Evolutionary conservation across 2,888 invertebrate species (phyloP).

Genomic region (Pterostichus niger): DNA sequence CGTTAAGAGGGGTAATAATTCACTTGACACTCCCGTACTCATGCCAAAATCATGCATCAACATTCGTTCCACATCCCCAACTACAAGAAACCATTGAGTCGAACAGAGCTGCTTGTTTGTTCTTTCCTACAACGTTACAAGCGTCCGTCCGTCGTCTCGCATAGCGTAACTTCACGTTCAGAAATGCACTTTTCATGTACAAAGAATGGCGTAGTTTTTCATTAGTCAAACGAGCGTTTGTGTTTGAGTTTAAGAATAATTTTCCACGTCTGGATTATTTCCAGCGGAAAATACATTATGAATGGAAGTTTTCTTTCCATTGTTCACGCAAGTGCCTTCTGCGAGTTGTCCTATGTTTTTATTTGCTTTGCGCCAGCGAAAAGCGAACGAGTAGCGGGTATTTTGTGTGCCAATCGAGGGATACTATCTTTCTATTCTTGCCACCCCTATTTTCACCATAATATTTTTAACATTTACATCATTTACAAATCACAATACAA

Average conservation of each 20-base stretch:
- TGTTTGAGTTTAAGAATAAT: conserved; percentile 64
- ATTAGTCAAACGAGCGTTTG: conserved; percentile 64
- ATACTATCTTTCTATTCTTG: not conserved
- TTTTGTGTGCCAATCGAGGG: not conserved
- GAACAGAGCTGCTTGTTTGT: not conserved
- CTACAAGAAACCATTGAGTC: not conserved
- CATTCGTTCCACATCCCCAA: not conserved
- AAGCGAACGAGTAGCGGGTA: not conserved
- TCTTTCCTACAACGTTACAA: not conserved
- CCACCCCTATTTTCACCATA: not conserved
- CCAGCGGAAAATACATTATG: conserved; percentile 63
- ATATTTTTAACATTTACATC: not conserved
- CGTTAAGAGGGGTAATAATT: conserved; percentile 37
- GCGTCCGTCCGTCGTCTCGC: too few species aligned
- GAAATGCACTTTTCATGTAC: conserved; percentile 65
- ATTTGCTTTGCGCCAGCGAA: conserved; percentile 23
- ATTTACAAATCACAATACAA: too few species aligned
- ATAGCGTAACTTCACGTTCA: not conserved
- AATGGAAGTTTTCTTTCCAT: conserved; percentile 61
- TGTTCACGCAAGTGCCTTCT: conserved; percentile 59
- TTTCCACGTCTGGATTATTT: conserved; percentile 60
- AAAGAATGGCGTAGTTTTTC: conserved; percentile 56
- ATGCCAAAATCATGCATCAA: conserved; percentile 36
- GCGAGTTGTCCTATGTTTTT: conserved; percentile 28
- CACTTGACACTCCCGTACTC: not conserved